phyloP scores from a whole-genome alignment of 2,113 vertebrate species.

The Gracilinanus agilis region DNA sequence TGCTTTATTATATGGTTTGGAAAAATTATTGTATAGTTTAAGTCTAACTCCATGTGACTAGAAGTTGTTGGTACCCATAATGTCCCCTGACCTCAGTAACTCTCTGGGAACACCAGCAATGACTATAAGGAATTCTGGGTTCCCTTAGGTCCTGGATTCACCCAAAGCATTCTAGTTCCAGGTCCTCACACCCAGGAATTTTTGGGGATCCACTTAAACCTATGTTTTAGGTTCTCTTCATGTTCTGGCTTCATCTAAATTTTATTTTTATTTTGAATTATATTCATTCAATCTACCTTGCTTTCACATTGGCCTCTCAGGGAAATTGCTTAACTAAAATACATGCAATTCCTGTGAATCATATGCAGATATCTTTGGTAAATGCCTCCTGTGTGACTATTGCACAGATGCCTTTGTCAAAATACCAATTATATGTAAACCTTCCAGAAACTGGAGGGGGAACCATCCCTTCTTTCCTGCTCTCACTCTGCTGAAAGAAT shows the following conservation, averaged over 20 bases:
- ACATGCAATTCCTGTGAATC: neutral
- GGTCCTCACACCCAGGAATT: neutral
- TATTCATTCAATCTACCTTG: neutral
- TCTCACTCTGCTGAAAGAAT: neutral
- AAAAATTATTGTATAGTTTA: neutral
- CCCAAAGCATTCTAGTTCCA: neutral
- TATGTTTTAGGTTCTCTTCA: neutral
- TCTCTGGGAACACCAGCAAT: neutral
- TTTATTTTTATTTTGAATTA: neutral
- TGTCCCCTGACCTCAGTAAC: neutral
- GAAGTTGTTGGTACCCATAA: neutral
- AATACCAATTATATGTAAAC: neutral
- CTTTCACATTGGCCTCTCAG: neutral
- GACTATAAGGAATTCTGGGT: neutral
- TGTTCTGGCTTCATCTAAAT: neutral
- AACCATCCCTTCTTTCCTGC: neutral
- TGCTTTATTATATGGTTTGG: neutral
- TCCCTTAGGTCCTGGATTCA: neutral
- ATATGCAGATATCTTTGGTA: neutral
- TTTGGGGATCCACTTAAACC: neutral
- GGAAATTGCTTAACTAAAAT: neutral
- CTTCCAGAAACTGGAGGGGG: neutral
- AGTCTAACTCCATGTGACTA: neutral
- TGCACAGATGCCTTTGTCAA: neutral
- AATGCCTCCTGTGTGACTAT: neutral